Evolutionary conservation across 2,797 vertebrate species (phyloP).

Genomic region (Urocyon cinereoargenteus): DNA sequence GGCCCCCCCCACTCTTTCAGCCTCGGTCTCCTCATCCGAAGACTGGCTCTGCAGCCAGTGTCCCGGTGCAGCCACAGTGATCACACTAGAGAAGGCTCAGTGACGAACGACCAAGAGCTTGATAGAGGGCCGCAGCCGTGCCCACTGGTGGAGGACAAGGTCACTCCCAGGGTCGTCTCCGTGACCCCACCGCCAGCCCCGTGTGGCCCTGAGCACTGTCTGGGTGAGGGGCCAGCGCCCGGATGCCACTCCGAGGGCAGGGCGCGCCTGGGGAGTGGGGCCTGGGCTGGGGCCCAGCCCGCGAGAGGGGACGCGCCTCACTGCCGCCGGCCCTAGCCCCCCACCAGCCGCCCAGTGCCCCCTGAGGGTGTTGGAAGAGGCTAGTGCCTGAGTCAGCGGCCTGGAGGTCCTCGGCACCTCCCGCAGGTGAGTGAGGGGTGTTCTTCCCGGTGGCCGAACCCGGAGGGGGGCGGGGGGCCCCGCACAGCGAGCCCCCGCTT

Average conservation of each 20-base stretch:
- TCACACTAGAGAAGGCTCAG: rapidly evolving
- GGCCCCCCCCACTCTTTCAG: not conserved
- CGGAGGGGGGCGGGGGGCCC: slow-evolving; percentile 59
- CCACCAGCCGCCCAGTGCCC: not conserved
- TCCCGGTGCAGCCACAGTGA: not conserved
- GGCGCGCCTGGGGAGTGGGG: not conserved
- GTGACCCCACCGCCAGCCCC: not conserved
- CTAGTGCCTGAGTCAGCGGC: slow-evolving; percentile 51
- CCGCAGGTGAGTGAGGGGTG: slow-evolving; percentile 77
- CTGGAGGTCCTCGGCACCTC: slow-evolving; percentile 64
- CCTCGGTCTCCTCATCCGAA: slow-evolving; percentile 1
- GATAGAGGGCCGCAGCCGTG: not conserved
- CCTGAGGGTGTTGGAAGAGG: slow-evolving; percentile 65
- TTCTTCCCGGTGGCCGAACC: not conserved
- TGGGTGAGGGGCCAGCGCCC: not conserved
- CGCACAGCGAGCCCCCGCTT: slow-evolving; percentile 57
- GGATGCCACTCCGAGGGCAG: not conserved
- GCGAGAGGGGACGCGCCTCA: not conserved
- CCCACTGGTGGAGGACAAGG: not conserved
- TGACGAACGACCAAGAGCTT: rapidly evolving
- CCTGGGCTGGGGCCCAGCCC: not conserved
- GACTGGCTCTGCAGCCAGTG: rapidly evolving
- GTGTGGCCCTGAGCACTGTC: not conserved
- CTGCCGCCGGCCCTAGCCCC: not conserved
- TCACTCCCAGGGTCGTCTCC: not conserved